Evolutionary conservation across 2,113 vertebrate genomes (phyloP), one percentile per base, ranked within the genome.

Genomic region (Pardalotus punctatus): DNA sequence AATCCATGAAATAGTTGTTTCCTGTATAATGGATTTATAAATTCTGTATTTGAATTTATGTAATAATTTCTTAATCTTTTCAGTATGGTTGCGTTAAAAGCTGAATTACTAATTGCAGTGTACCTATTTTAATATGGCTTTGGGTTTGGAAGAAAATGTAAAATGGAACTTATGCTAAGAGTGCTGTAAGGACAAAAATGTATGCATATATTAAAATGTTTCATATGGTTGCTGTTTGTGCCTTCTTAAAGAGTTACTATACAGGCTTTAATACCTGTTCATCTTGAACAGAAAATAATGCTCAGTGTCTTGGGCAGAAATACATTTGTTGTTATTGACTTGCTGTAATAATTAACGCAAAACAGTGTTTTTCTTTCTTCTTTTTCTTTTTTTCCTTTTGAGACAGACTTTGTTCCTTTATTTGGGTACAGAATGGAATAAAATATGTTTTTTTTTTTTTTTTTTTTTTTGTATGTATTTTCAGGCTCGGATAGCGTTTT

Each of bases 401-500:
- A 25, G 19, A 5, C 12, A 83, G 29, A 50, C 8, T 71, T 58
- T 1, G 1, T 69, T 82, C 36, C 17, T 88, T 89, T 82, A 11
- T 74, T 90, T 82, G 80, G 22, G n/a, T 82, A 79, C n/a, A 73
- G 58, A 92, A 61, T 18, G 50, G 81, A 96, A 58, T 95, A 94
- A 95, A 91, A 78, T 58, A 31, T 2, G 0, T 36, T 83, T 83
- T 78, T 38, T 21, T 60, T 42, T 83, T 83, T 78, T 38, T 21
- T 60, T 42, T 66, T 54, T 9, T 40, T 4, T 81, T 4, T 81
- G 10, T 94, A 33, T 96, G 42, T 98, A 29, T 97, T 98, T 98
- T 81, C 98, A 99, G 99, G 99, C 99, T 88, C 98, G 99, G 96
- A 99, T 99, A 98, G 99, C 99, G 7, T 99, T 99, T 98, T 98